phyloP scores from a whole-genome alignment of 2,888 invertebrate species.

The Torymus tubicola region DNA sequence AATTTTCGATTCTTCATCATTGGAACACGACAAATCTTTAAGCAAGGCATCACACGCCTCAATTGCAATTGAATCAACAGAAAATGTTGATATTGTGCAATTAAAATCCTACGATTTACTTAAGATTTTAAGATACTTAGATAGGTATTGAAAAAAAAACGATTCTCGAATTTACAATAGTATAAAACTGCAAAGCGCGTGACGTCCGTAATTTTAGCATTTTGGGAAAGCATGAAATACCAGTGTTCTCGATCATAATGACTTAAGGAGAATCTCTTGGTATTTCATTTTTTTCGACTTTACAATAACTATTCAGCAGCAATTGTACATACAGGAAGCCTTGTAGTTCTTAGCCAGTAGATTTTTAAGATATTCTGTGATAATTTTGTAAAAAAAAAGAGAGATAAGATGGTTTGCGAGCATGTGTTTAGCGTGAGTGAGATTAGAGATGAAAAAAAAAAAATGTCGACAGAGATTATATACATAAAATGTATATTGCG shows the following conservation, averaged over 20 bases:
- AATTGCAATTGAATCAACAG: constrained; percentile 5
- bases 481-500: constrained; percentile 36
- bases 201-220: constrained; percentile 11
- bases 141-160: not conserved
- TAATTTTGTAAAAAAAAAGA: constrained; percentile 59
- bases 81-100: constrained; percentile 19
- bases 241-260: too few relatives aligned
- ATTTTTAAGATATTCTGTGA: constrained; percentile 60
- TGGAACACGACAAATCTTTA: not conserved
- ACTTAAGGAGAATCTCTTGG: too few relatives aligned
- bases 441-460: not conserved
- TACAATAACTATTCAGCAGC: not conserved
- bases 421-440: constrained; percentile 6
- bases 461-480: constrained; percentile 15
- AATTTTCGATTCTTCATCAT: not conserved
- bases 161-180: constrained; percentile 2
- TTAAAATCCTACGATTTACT: not conserved
- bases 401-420: not conserved
- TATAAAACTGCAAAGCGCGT: not conserved
- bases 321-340: constrained; percentile 34
- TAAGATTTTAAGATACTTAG: constrained; percentile 2
- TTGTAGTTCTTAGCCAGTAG: constrained; percentile 37
- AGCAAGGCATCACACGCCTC: not conserved
- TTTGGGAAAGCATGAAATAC: constrained; percentile 1
- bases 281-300: too few relatives aligned